Evolutionary conservation across 2,797 vertebrate species (phyloP), one percentile per base, ranked within the genome.

Genomic region (Euphonia xanthogaster): DNA sequence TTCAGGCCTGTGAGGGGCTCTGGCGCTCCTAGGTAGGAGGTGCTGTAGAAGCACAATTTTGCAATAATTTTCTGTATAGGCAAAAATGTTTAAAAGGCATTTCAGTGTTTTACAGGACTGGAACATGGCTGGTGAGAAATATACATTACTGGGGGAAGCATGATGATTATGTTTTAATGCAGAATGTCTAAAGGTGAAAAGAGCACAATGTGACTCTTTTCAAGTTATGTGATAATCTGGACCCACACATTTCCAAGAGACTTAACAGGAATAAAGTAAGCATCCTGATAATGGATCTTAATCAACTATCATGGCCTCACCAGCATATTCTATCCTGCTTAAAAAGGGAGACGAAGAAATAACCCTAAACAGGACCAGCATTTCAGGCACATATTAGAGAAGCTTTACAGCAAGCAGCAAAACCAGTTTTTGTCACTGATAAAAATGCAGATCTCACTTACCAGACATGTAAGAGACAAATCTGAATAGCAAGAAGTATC

Each of bases 181-280:
- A 85, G 33, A 82, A 63, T 65, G n/a, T 87, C 74, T 84, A 83
- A 94, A 91, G 95, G 71, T 78, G 82, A 88, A 90, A 94, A 93
- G 76, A 78, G 31, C 76, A 91, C 45, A 58, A 37, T 79, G 45
- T 1, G 1, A 72, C 42, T 81, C 33, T 48, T 81, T 94, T 94
- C 67, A 92, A 91, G 55, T 42, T 62, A 19, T 67, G 37, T 30
- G 79, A 81, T 91, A 94, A 87, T 60, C 72, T 63, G 58, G 37
- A 88, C 67, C 53, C 12, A 72, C 63, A 77, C 1, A 1, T 83
- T 50, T 83, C 63, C 63, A 85, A 68, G 48, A 79, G 48, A 53
- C 48, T 83, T 66, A 65, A n/a, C 2, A 9, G 58, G 50, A 91
- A 84, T 84, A 79, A 68, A 87, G 31, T 14, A 78, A 90, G 10